Base-by-base conservation (phyloP, 2,797 vertebrate species). In the Hydrolagus colliei region DNA sequence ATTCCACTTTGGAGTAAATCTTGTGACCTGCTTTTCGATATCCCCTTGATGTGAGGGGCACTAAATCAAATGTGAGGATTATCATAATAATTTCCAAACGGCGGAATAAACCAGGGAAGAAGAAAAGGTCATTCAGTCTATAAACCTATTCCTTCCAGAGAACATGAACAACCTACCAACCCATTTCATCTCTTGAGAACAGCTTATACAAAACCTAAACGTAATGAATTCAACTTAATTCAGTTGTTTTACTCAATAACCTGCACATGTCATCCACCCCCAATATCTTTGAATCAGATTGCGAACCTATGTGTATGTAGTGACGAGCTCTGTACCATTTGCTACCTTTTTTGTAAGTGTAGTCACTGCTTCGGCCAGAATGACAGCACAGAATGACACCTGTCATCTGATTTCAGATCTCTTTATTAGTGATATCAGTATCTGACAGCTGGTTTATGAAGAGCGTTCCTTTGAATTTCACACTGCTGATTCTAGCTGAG, bases 351-450 rank as follows among this genome's bases (percentile, higher is more conserved):
- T 78, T 63, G 3, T 1, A 22, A 79, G 27, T 79, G n/a, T 79
- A 27, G 5, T 79, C 6, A 9, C 13, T 79, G 62, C 10, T 22
- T n/a, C 13, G 1, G 5, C 27, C 11, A n/a, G 20, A 79, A 79
- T 27, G 20, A 79, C 27, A 35, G 10, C 13, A 61, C 61, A 63
- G 59, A 22, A 79, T 63, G n/a, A 63, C 3, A 1, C 20, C 14
- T 79, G 61, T 65, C 9, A 79, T 62, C 63, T 79, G 77, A n/a
- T 14, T 79, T 7, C 77, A 79, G 63, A 27, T 79, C 11, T 63
- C 59, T 12, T 22, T 52, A 52, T 79, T 8, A 79, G n/a, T 63
- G 77, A n/a, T 10, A 27, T 63, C 63, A 61, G 59, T 41, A 41
- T 76, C 14, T 76, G 32, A 9, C 6, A 59, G 41, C 75, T 77